These are phyloP conservation scores for Calidris pugnax DNA, from an alignment of 2,113 vertebrate genomes.

Conservation along the genomic window DNA sequence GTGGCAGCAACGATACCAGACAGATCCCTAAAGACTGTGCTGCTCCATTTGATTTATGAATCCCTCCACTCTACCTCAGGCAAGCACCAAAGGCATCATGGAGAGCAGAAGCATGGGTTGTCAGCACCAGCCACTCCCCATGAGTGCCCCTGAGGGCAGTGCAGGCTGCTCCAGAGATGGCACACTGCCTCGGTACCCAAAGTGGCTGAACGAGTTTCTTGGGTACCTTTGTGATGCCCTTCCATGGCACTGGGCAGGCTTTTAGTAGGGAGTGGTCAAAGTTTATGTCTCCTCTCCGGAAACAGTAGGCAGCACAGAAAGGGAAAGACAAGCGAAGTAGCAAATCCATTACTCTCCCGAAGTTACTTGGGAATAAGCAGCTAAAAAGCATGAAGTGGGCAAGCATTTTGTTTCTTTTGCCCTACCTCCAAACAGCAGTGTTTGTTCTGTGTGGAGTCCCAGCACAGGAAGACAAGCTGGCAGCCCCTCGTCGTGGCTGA, in stretches of 20 bases:
- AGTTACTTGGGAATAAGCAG: background rate
- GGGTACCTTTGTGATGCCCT: background rate
- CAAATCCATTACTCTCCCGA: accelerated
- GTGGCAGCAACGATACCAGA: accelerated
- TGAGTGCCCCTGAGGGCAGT: accelerated
- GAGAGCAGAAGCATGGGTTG: background rate
- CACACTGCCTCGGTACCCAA: accelerated
- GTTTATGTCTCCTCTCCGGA: background rate
- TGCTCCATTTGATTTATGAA: background rate
- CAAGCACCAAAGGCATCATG: background rate
- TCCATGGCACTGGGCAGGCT: background rate
- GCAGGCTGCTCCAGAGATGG: accelerated
- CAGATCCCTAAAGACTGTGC: background rate
- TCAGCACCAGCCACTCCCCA: background rate
- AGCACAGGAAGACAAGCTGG: background rate
- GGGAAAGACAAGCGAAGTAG: background rate
- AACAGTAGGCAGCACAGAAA: background rate
- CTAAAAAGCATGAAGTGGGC: background rate
- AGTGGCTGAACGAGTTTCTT: background rate
- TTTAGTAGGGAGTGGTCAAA: background rate
- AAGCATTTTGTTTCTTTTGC: background rate
- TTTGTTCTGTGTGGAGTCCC: background rate
- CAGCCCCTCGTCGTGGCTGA: background rate
- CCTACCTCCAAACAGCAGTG: background rate
- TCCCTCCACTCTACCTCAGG: background rate